phyloP scores from a whole-genome alignment of 2,888 invertebrate genomes.

The Hyalella azteca region DNA sequence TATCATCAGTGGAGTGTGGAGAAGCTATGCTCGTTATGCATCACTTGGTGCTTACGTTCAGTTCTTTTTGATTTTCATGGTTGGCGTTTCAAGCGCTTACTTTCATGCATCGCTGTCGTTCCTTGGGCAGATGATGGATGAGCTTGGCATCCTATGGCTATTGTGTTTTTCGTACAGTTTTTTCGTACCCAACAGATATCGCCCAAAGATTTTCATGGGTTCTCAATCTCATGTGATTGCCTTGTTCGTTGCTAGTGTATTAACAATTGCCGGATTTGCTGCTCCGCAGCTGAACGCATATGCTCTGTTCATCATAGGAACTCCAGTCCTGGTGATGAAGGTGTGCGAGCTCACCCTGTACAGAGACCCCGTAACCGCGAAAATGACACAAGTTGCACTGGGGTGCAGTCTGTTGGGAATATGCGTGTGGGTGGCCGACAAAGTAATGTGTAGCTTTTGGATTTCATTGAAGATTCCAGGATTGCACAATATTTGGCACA shows the following conservation, averaged over 20 bases:
- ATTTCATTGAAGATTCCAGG: conserved; percentile 79
- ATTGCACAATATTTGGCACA: conserved; percentile 82
- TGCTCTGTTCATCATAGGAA: conserved; percentile 75
- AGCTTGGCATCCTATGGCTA: conserved; percentile 82
- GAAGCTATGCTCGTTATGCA: conserved; percentile 12
- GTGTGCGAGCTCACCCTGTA: conserved; percentile 69
- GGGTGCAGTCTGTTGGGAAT: conserved; percentile 73
- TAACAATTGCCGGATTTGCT: conserved; percentile 67
- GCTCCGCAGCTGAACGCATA: conserved; percentile 83
- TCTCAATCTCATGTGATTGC: not conserved
- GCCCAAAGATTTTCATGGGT: conserved; percentile 40
- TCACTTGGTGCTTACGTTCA: not conserved
- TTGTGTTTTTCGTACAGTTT: conserved; percentile 69
- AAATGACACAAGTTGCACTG: not conserved
- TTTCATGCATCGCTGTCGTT: conserved; percentile 84
- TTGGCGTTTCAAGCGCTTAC: conserved; percentile 81
- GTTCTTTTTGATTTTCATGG: conserved; percentile 66
- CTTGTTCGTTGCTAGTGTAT: conserved; percentile 61
- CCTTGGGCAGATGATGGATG: conserved; percentile 80
- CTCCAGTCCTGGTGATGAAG: conserved; percentile 74
- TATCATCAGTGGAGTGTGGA: not conserved
- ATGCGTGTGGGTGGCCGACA: conserved; percentile 50
- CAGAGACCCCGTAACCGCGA: conserved; percentile 36
- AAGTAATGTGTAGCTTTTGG: conserved; percentile 81
- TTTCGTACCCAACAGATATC: conserved; percentile 51